Conservation (phyloP, 2,888 invertebrate genomes). For the Periphyllus acericola region DNA sequence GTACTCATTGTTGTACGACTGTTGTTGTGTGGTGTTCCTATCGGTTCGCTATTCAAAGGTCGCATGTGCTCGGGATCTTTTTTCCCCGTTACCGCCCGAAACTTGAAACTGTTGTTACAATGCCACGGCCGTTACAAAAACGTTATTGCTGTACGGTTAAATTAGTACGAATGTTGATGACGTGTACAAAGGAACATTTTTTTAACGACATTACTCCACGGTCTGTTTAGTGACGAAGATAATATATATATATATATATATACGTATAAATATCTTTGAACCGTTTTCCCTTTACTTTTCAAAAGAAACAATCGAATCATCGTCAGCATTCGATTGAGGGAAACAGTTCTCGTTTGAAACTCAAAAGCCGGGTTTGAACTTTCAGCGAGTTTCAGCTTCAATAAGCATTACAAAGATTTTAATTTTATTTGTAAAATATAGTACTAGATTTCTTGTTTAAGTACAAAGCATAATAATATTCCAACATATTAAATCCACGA, state of each 20-base stretch:
- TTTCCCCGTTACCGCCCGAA: neutral
- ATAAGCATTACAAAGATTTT: neutral
- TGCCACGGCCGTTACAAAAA: neutral
- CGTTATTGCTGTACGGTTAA: neutral
- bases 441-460: neutral
- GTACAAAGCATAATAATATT: neutral
- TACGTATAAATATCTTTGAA: neutral
- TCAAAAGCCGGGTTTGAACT: neutral
- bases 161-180: neutral
- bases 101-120: neutral
- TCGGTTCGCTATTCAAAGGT: neutral
- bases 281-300: neutral
- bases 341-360: neutral
- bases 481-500: neutral
- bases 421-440: neutral
- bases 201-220: neutral
- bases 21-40: neutral
- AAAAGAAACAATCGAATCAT: constrained; percentile 1
- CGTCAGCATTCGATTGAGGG: neutral
- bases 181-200: neutral
- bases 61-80: neutral
- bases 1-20: neutral
- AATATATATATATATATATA: neutral
- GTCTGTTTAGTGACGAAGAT: neutral
- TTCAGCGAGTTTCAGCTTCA: neutral